These are phyloP conservation scores for Cerastis leucographa DNA, from an alignment of 2,888 invertebrate species.

Conservation along the genomic window DNA sequence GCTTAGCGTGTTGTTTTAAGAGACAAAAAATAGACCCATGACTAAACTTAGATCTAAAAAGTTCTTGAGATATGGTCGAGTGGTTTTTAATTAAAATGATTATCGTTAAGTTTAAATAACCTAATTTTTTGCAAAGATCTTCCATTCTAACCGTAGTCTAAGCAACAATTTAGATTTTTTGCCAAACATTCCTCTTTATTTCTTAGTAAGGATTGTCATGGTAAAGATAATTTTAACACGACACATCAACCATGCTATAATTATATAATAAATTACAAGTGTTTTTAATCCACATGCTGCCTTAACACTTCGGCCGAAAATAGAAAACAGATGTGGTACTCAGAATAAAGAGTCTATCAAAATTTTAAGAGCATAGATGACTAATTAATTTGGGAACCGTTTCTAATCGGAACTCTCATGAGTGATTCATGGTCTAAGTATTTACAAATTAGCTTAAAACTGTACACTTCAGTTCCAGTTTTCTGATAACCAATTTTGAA, in stretches of 20 bases:
- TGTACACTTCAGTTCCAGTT: slow-evolving; percentile 53
- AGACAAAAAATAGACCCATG: slow-evolving; percentile 46
- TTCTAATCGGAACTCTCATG: slow-evolving; percentile 66
- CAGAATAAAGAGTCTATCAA: slow-evolving; percentile 64
- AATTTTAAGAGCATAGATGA: slow-evolving; percentile 65
- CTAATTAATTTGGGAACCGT: slow-evolving; percentile 72
- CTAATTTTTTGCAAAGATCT: neutral
- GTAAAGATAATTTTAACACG: slow-evolving; percentile 25
- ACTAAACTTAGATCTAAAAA: slow-evolving; percentile 42
- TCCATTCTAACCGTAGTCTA: neutral
- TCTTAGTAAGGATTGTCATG: neutral
- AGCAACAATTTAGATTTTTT: neutral
- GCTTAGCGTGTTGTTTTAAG: slow-evolving; percentile 43
- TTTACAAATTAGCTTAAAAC: slow-evolving; percentile 34
- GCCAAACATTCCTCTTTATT: neutral
- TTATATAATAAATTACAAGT: slow-evolving; percentile 49
- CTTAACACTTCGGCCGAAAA: slow-evolving; percentile 61
- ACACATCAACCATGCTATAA: slow-evolving; percentile 13
- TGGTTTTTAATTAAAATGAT: slow-evolving; percentile 33
- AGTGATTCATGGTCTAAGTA: slow-evolving; percentile 66
- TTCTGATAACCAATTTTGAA: slow-evolving; percentile 39
- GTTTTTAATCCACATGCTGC: slow-evolving; percentile 50
- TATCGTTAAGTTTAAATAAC: slow-evolving; percentile 5
- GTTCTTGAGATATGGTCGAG: slow-evolving; percentile 33
- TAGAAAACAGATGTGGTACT: slow-evolving; percentile 64